These are phyloP conservation scores for Drosophila kokeensis DNA, from an alignment of 2,888 invertebrate species.

Conservation along the genomic window DNA sequence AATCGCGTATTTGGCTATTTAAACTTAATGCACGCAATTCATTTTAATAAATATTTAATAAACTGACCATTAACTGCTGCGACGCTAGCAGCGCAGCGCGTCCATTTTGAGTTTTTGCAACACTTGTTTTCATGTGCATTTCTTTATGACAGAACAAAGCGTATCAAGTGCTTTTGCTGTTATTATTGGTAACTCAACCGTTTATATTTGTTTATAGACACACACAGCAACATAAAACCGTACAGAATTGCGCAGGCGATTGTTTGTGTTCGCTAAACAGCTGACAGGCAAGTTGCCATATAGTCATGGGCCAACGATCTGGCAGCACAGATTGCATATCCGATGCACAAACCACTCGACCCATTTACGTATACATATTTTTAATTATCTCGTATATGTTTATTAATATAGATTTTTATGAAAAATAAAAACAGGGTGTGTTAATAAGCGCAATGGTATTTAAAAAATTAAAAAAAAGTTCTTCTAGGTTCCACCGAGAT, in stretches of 20 bases:
- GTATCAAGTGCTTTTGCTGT: neutral
- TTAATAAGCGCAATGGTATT: neutral
- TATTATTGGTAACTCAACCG: constrained; percentile 3
- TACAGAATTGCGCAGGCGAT: constrained; percentile 15
- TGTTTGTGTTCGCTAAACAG: constrained; percentile 33
- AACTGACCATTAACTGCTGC: constrained; percentile 33
- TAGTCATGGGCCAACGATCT: neutral
- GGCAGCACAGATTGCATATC: constrained; percentile 25
- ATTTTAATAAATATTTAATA: constrained; percentile 52
- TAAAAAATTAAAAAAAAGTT: neutral
- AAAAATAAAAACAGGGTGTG: neutral
- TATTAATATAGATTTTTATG: neutral
- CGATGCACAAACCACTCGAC: constrained; percentile 24
- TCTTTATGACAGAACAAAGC: neutral
- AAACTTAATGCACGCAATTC: constrained; percentile 21
- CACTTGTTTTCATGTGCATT: neutral
- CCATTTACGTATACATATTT: neutral
- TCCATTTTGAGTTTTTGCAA: constrained; percentile 3
- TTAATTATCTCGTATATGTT: no score
- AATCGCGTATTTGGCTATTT: constrained; percentile 2
- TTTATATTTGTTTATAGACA: constrained; percentile 23
- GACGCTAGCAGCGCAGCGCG: constrained; percentile 6
- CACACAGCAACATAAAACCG: constrained; percentile 19
- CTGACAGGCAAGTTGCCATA: constrained; percentile 39
- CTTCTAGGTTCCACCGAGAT: constrained; percentile 82